Base-by-base conservation (phyloP, 2,797 vertebrate species). In the Anguilla obscura region DNA sequence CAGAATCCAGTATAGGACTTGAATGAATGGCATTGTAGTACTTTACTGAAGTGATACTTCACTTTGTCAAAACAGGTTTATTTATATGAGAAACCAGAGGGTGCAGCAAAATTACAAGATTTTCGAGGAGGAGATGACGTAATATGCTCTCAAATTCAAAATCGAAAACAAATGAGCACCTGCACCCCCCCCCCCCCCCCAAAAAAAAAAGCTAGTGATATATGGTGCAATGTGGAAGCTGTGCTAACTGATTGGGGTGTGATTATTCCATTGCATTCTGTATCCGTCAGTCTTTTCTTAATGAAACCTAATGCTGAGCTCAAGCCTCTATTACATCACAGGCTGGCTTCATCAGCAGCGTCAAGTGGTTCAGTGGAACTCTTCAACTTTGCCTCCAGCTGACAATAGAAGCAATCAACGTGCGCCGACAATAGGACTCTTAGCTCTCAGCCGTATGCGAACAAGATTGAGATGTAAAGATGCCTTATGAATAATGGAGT, bases 341-440 rank as follows among this genome's bases (percentile, higher is more conserved):
- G 50, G 1, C 83, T 58, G 83, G 27, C n/a, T 58, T 84, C 83
- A 84, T 56, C 50, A 84, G 83, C 2, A n/a, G 45, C 83, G 40
- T 82, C 45, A 82, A 82, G 79, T 82, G 79, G 45, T 14, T 82
- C 40, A 50, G 79, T 10, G 45, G 40, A 82, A n/a, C 79, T 82
- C 18, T 50, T 82, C 45, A 50, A n/a, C 79, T 82, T 45, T 50
- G 45, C 79, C 79, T 82, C 79, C 79, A 50, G 21, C 79, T 82
- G 79, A 82, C 79, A 82, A 82, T 50, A 9, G 79, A 48, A 14
- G 45, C 79, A 82, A 54, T 84, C 50, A 54, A 30, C 14, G 52
- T 14, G n/a, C n/a, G 12, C 10, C 83, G 56, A 52, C 83, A 84
- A 56, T 30, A 27, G 5, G 83, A 33, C n/a, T 33, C 50, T 16